Conservation (phyloP, 1,140 invertebrate species). For the Propsilocerus akamusi region DNA sequence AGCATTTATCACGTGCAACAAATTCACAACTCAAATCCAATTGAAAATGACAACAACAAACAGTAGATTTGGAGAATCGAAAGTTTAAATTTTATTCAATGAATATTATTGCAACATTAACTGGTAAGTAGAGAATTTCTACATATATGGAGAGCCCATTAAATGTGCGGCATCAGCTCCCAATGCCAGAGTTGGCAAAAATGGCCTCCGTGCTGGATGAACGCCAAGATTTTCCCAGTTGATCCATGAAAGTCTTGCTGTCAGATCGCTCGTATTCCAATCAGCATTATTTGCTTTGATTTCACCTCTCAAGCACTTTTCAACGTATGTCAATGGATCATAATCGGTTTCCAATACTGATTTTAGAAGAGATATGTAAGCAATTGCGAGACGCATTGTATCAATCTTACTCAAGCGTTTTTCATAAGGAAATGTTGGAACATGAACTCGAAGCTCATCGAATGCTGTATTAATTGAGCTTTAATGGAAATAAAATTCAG, state of each 20-base stretch:
- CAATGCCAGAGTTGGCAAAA: conserved; percentile 60
- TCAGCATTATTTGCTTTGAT: conserved; percentile 68
- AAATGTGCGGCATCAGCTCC: conserved; percentile 54
- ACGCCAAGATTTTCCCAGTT: conserved; percentile 97
- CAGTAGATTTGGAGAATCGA: too few species aligned
- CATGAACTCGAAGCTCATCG: conserved; percentile 83
- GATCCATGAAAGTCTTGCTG: conserved; percentile 93
- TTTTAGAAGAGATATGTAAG: conserved; percentile 85
- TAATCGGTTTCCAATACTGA: conserved; percentile 81
- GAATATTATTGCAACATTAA: too few species aligned
- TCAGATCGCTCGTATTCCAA: conserved; percentile 96
- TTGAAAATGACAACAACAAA: too few species aligned
- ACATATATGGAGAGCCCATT: not conserved
- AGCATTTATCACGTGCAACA: not conserved
- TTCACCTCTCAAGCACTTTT: conserved; percentile 75
- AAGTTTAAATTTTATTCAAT: too few species aligned
- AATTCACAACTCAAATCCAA: too few species aligned
- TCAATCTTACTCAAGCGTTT: conserved; percentile 95
- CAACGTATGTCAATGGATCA: conserved; percentile 84
- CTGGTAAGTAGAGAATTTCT: too few species aligned
- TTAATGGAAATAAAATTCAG: conserved; percentile 24
- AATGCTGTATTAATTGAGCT: conserved; percentile 98
- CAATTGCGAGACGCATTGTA: conserved; percentile 84
- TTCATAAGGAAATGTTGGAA: conserved; percentile 97
- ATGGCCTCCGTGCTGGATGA: conserved; percentile 63